Evolutionary conservation across 2,888 invertebrate genomes (phyloP), one percentile per base, ranked within the genome.

Genomic region (Rhimphoctona megacephalus): DNA sequence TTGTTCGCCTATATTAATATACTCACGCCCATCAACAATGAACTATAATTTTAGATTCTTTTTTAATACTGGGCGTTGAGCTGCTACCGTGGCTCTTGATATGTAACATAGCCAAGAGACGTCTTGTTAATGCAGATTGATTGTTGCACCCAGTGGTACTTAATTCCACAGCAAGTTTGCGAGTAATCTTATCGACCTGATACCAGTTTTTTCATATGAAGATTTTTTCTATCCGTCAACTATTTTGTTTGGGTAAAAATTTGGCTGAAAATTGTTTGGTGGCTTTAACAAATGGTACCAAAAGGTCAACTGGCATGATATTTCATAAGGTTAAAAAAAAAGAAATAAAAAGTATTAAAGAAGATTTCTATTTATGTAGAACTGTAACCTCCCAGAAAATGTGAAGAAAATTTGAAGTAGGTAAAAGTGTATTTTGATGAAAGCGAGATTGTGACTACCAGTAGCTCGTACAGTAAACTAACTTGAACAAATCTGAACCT

Each of bases 41-140:
- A 19, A 43, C 30, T 30, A 61, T 49, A 8, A 46, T 76, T 76
- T 76, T 17, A 74, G 2, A n/a, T n/a, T n/a, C n/a, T n/a, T n/a
- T n/a, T n/a, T n/a, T n/a, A n/a, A n/a, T n/a, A n/a, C n/a, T n/a
- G n/a, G n/a, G n/a, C n/a, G n/a, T n/a, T n/a, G n/a, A n/a, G n/a
- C n/a, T n/a, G n/a, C n/a, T n/a, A n/a, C n/a, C n/a, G n/a, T n/a
- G n/a, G n/a, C n/a, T n/a, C n/a, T n/a, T n/a, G n/a, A 66, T 49
- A 17, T 46, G 17, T 22, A 4, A 17, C 17, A 52, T 4, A 36
- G 8, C 17, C 33, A 57, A 43, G 46, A 30, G 30, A 25, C 14
- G 19, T 19, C 19, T 17, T 30, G 2, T 46, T n/a, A 19, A 70
- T 49, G 49, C 30, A 19, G 7, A 46, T 49, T 8, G 30, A 70